These are phyloP conservation scores for Troilus luridus DNA, from an alignment of 2,888 invertebrate genomes.

Conservation along the genomic window DNA sequence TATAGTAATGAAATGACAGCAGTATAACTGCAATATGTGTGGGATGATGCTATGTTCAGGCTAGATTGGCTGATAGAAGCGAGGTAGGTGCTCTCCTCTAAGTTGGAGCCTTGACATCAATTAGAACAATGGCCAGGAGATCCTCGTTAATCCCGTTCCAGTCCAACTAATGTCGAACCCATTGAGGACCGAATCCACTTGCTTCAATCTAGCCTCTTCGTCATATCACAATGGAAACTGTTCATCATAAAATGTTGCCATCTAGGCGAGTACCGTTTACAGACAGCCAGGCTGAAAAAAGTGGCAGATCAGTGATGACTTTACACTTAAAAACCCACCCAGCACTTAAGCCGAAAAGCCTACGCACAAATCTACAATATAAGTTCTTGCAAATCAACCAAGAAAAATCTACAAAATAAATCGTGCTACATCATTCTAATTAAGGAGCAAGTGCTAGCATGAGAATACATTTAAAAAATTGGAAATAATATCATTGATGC, in stretches of 20 bases:
- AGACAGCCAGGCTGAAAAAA: too few relatives aligned
- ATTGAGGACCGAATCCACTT: background rate
- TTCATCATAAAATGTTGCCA: background rate
- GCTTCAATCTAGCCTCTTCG: background rate
- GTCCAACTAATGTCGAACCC: background rate
- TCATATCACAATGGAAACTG: background rate
- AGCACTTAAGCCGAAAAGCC: too few relatives aligned
- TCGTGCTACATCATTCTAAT: too few relatives aligned
- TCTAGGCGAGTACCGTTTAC: too few relatives aligned
- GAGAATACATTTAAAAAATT: too few relatives aligned
- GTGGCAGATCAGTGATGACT: too few relatives aligned
- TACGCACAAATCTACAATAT: too few relatives aligned
- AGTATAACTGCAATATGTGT: background rate
- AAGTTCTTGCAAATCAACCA: too few relatives aligned
- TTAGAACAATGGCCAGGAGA: conserved; percentile 16
- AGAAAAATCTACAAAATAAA: too few relatives aligned
- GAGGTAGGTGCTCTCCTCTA: background rate
- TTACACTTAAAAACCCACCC: too few relatives aligned
- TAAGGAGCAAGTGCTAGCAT: too few relatives aligned
- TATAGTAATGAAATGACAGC: background rate
- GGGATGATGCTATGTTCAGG: background rate
- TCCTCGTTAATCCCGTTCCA: conserved; percentile 2
- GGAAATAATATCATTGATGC: too few relatives aligned
- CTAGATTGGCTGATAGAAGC: background rate
- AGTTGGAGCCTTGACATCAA: background rate